Base-by-base conservation (phyloP, 2,888 invertebrate species). In the Rotaria magnacalcarata region DNA sequence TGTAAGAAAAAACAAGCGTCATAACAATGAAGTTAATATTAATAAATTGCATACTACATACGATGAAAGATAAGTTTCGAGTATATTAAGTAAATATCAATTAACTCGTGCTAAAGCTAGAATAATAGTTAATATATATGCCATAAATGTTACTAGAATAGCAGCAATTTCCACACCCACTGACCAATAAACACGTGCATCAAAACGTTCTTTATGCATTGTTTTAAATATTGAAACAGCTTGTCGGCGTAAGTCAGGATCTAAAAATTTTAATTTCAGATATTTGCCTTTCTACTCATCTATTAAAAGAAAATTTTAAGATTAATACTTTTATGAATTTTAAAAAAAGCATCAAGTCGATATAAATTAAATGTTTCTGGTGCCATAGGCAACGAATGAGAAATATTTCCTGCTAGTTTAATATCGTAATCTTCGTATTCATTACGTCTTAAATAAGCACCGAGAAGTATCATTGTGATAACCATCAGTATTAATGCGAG, bases 381-480 rank as follows among this genome's bases (percentile, higher is more conserved):
- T 19, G 7, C 19, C 27, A 41, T 67, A 14, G 6, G 0, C 47
- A 80, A n/a, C 47, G 43, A 2, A n/a, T 8, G 10, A 47, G 24
- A 47, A 80, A 14, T 24, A 1, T n/a, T n/a, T 47, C 24, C n/a
- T 14, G 80, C 2, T 43, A 80, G 16, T 80, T 47, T 47, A 1
- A 80, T n/a, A 80, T 80, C 80, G 47, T 80, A 80, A 47, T 80
- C 80, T 80, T 80, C 80, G 11, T 80, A 80, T 80, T 80, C 80
- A 80, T 80, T 24, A 80, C 80, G 80, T 47, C 80, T 47, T n/a
- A 80, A 47, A 80, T 24, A 80, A 80, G n/a, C 47, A 47, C 80
- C 80, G 3, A 80, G 11, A n/a, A 80, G n/a, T 47, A 80, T 47
- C 19, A 80, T 47, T n/a, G 47, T 80, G 24, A n/a, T 47, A 11